Evolutionary conservation across 2,113 vertebrate species (phyloP).

Genomic region (Pseudopipra pipra): DNA sequence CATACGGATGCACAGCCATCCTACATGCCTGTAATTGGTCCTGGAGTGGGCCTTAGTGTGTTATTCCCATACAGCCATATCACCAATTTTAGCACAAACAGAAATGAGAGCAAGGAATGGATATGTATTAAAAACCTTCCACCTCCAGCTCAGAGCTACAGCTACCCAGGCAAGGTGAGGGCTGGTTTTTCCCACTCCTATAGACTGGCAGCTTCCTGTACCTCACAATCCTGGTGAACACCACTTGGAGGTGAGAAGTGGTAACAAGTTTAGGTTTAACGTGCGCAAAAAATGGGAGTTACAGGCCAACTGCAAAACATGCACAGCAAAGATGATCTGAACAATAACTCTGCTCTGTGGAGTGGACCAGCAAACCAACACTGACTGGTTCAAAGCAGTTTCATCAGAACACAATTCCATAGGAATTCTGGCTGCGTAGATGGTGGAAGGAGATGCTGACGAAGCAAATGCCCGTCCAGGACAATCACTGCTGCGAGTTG

Average conservation of each 20-base stretch:
- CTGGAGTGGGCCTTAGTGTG: neutral
- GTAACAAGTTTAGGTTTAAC: neutral
- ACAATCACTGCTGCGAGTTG: slow-evolving; percentile 76
- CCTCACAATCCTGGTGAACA: neutral
- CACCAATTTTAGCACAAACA: neutral
- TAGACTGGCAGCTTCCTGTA: neutral
- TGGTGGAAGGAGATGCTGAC: slow-evolving; percentile 68
- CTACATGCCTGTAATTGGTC: neutral
- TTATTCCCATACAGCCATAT: neutral
- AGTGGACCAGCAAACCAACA: slow-evolving; percentile 17
- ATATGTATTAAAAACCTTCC: neutral
- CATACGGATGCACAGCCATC: neutral
- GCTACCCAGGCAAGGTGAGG: neutral
- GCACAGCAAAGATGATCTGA: slow-evolving; percentile 33
- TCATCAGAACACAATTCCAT: slow-evolving; percentile 86
- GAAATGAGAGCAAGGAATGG: slow-evolving; percentile 2
- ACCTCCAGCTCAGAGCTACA: neutral
- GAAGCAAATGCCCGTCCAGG: slow-evolving; percentile 8
- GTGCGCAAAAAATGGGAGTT: neutral
- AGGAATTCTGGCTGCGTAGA: slow-evolving; percentile 84
- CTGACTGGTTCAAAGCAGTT: slow-evolving; percentile 61
- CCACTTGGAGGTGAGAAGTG: neutral
- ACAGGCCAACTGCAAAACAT: slow-evolving; percentile 31
- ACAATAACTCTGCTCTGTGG: slow-evolving; percentile 18
- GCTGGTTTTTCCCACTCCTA: neutral